These are phyloP conservation scores for Urophycis tenuis DNA, from an alignment of 2,797 vertebrate species.

Conservation along the genomic window DNA sequence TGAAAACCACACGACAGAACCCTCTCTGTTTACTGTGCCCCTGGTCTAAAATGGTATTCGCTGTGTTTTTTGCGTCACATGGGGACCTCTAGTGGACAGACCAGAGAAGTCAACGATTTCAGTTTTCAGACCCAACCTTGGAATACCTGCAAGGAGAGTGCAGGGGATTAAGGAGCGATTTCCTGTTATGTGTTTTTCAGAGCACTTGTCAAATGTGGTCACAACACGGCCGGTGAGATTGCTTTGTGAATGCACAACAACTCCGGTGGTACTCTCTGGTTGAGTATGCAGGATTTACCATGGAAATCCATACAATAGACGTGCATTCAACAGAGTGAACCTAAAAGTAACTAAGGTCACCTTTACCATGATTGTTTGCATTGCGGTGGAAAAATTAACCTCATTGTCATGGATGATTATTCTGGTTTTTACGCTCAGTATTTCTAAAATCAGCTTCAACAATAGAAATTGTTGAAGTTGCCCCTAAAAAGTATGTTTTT, in stretches of 20 bases:
- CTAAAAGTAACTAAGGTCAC: neutral
- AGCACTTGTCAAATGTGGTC: neutral
- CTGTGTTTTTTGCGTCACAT: slow-evolving; percentile 32
- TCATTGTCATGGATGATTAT: too few relatives aligned
- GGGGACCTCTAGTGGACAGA: slow-evolving; percentile 53
- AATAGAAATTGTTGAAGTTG: too few relatives aligned
- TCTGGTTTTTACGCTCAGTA: too few relatives aligned
- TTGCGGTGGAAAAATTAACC: neutral
- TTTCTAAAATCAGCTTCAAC: too few relatives aligned
- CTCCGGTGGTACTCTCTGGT: neutral
- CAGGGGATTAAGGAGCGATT: neutral
- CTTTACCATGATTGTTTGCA: neutral
- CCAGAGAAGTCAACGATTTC: slow-evolving; percentile 36
- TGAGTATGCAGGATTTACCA: neutral
- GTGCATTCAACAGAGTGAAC: neutral
- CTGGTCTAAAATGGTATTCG: slow-evolving; percentile 14
- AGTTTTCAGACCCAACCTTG: neutral
- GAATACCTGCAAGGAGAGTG: neutral
- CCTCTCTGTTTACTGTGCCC: slow-evolving; percentile 47
- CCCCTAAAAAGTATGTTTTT: too few relatives aligned
- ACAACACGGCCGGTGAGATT: neutral
- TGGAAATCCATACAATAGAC: neutral
- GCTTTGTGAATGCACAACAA: neutral
- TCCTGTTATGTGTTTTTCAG: neutral
- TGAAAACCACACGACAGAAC: slow-evolving; percentile 51